Conservation (phyloP, 2,113 vertebrate genomes). For the Azemiops feae region DNA sequence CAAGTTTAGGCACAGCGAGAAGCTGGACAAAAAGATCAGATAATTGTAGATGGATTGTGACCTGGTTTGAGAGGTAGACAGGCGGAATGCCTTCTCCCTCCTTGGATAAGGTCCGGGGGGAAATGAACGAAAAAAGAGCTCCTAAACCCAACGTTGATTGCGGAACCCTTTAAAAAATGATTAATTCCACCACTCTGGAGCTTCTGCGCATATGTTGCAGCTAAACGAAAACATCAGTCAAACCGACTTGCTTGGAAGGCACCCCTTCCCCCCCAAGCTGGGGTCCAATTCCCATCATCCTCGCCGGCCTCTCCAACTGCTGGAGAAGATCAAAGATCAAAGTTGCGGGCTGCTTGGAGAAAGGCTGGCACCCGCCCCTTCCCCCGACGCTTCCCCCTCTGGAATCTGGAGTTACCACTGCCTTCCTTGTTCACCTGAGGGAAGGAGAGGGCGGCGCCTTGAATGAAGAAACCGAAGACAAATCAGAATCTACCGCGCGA, state of each 20-base stretch:
- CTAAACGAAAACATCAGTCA: not conserved
- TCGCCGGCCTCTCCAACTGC: not conserved
- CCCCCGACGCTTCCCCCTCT: not conserved
- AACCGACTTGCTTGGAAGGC: not conserved
- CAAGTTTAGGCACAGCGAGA: not conserved
- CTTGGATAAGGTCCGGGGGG: not conserved
- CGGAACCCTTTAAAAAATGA: not conserved
- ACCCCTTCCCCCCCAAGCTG: not conserved
- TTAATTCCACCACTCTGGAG: not conserved
- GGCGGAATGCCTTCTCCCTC: not conserved
- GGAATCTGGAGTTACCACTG: not conserved
- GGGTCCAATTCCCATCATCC: not conserved
- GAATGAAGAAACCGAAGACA: not conserved
- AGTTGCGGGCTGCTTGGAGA: not conserved
- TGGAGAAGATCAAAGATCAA: not conserved
- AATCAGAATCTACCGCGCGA: not conserved
- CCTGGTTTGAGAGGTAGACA: not conserved
- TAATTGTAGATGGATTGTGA: not conserved
- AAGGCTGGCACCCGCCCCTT: not conserved
- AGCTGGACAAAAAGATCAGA: not conserved
- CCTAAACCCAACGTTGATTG: not conserved
- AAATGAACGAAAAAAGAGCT: not conserved
- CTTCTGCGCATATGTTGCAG: not conserved
- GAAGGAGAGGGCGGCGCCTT: not conserved
- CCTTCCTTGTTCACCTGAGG: not conserved